A percentile compares a stretch with the other conserved stretches of the same genome.
These are phyloP conservation scores for Pseudococcus longispinus DNA, from an alignment of 2,888 invertebrate species.

Conservation along the genomic window DNA sequence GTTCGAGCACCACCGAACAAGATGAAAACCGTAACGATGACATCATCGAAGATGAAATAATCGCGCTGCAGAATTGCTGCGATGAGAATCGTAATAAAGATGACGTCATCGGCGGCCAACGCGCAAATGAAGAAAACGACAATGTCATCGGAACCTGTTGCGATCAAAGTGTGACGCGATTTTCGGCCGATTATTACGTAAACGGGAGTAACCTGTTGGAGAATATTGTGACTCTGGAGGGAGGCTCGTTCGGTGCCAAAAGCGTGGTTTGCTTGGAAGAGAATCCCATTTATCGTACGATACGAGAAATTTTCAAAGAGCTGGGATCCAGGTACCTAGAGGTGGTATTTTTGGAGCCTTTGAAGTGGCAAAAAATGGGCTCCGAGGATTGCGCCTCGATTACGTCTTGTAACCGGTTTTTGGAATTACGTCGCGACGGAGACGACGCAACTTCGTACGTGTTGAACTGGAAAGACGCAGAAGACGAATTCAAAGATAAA, in stretches of 20 bases:
- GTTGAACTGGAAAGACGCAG: neutral
- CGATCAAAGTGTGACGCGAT: neutral
- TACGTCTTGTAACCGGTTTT: neutral
- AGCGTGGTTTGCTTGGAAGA: neutral
- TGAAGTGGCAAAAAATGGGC: neutral
- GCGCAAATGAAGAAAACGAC: neutral
- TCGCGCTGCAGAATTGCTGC: neutral
- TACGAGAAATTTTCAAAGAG: conserved; percentile 6
- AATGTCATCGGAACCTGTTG: neutral
- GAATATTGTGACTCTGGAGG: neutral
- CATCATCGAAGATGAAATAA: neutral
- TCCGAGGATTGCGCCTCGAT: neutral
- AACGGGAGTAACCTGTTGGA: neutral
- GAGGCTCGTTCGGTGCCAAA: neutral
- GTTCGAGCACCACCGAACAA: neutral
- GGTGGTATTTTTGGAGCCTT: neutral
- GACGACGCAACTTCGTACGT: neutral
- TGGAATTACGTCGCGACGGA: neutral
- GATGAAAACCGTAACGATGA: neutral
- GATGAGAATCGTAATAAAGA: neutral
- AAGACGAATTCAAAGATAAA: neutral
- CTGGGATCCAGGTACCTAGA: neutral
- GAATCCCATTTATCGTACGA: neutral
- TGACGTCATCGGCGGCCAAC: neutral
- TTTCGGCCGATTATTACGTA: neutral